Percentiles rank a stretch among this genome's conserved stretches.
These are phyloP conservation scores for Meloidogyne floridensis DNA, from an alignment of 1,140 invertebrate genomes.

Conservation along the genomic window DNA sequence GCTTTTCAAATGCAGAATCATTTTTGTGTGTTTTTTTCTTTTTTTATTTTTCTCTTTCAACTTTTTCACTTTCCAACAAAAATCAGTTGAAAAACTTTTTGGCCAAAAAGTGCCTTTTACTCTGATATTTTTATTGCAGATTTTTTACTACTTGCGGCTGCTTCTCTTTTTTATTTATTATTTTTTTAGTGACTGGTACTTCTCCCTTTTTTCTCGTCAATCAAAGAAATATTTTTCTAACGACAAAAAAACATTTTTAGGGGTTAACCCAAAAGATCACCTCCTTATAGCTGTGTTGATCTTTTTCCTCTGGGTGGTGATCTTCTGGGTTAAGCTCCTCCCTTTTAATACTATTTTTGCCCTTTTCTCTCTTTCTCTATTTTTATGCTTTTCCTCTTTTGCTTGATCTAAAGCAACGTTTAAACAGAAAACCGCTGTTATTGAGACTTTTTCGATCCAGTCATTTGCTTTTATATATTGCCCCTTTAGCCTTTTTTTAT, in stretches of 20 bases:
- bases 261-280: too few species aligned
- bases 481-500: not conserved
- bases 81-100: too few species aligned
- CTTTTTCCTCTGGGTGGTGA: too few species aligned
- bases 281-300: too few species aligned
- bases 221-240: not conserved
- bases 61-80: too few species aligned
- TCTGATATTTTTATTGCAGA: not conserved
- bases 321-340: too few species aligned
- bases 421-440: constrained; percentile 2
- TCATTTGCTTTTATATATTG: not conserved
- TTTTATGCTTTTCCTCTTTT: not conserved
- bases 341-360: not conserved
- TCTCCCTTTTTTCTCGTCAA: constrained; percentile 8
- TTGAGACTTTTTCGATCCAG: constrained; percentile 4
- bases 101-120: not conserved
- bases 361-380: not conserved
- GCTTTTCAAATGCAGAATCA: too few species aligned
- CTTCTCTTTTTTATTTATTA: constrained; percentile 5
- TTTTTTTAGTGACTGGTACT: constrained; percentile 7
- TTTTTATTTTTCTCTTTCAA: too few species aligned
- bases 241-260: not conserved
- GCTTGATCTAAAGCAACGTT: not conserved
- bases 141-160: not conserved
- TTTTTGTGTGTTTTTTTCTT: too few species aligned